Conservation (phyloP, 35 echinoderm and acorn worm species). For the Stichopus chloronotus region DNA sequence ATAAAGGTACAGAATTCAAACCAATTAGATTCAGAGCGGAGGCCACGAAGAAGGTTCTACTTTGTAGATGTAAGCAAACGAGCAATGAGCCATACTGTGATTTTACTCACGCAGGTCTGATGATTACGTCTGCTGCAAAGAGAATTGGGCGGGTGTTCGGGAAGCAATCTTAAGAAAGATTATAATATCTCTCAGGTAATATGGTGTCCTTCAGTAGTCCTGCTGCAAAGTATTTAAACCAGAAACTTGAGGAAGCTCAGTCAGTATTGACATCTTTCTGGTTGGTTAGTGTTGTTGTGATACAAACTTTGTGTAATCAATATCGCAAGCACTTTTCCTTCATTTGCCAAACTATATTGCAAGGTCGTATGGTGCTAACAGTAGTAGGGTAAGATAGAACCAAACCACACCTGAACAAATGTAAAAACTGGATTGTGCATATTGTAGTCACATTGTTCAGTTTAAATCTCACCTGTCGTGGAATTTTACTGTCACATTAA, state of each 20-base stretch:
- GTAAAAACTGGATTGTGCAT: too few species aligned
- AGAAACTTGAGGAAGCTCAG: not conserved
- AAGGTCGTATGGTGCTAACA: too few species aligned
- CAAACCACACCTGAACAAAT: too few species aligned
- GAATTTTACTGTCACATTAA: too few species aligned
- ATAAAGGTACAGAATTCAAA: conserved; percentile 81
- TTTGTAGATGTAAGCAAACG: conserved; percentile 93
- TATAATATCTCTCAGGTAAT: not conserved
- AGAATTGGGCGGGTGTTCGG: conserved; percentile 21
- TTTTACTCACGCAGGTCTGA: conserved; percentile 79
- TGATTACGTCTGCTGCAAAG: conserved; percentile 57
- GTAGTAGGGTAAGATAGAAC: too few species aligned
- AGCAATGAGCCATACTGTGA: conserved; percentile 89
- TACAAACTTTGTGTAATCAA: too few species aligned
- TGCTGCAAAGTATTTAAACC: too few species aligned
- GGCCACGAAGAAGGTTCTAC: conserved; percentile 58
- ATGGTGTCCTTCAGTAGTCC: not conserved
- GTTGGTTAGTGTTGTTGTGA: too few species aligned
- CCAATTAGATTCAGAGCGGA: conserved; percentile 75
- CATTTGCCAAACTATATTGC: too few species aligned
- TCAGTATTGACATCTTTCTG: not conserved
- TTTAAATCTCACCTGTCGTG: too few species aligned
- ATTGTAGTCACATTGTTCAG: too few species aligned
- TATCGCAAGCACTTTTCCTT: too few species aligned
- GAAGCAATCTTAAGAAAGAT: not conserved